Base-by-base conservation (phyloP, 2,797 vertebrate genomes). In the Chelon auratus region DNA sequence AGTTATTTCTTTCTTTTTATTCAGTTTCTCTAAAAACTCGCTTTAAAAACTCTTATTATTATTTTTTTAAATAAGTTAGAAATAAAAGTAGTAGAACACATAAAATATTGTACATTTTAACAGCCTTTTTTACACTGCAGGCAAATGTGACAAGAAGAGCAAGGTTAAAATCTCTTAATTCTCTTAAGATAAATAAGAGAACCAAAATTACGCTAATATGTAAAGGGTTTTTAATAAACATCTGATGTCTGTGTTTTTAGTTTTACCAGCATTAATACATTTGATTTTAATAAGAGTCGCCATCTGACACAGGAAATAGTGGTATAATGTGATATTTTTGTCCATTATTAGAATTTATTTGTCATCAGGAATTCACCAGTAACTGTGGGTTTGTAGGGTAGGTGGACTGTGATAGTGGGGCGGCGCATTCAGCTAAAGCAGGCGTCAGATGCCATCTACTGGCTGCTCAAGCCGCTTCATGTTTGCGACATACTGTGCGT, bases 401-500 rank as follows among this genome's bases (percentile, higher is more conserved):
- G 48, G 18, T 57, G 9, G 42, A 47, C 20, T 22, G 71, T 7
- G 69, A 33, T 13, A 14, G 55, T 42, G 61, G 64, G 36, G 33
- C 1, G 0, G 24, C 6, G 39, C 8, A 9, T 3, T 26, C 51
- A 37, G 80, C 76, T 87, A 80, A 33, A 84, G 89, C 87, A 87
- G 92, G 89, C 51, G n/a, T 81, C 89, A 92, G 82, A 86, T 69
- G 91, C 92, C 93, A 93, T 92, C 93, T 93, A 87, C 84, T 91
- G 93, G 92, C 50, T 3, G 36, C 20, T 54, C 1, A 0, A 37
- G 55, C 5, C 15, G 42, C 52, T 65, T 45, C 72, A 64, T 10
- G 37, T 45, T 51, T 48, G 30, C 40, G 72, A 20, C 59, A 18
- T 47, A 64, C 24, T 24, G 0, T 55, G 65, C 14, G 1, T 17